phyloP scores from a whole-genome alignment of 1,140 invertebrate species.

The Temnothorax nylanderi region DNA sequence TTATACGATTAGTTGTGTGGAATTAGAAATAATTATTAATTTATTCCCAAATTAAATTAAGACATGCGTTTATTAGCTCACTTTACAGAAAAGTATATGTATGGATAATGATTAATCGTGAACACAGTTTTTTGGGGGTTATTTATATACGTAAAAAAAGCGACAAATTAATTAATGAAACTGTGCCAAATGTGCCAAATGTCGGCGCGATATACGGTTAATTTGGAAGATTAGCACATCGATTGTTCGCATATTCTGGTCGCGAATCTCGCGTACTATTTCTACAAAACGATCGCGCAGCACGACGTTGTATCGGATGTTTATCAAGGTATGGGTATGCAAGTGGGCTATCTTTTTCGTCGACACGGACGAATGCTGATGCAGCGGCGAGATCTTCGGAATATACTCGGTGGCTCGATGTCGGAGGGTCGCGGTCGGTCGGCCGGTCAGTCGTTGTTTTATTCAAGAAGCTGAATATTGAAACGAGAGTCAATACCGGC shows the following conservation, averaged over 20 bases:
- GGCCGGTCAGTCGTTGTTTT: slow-evolving; percentile 68
- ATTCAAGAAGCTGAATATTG: slow-evolving; percentile 76
- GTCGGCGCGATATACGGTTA: not conserved
- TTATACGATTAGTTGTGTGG: not conserved
- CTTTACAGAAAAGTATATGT: not conserved
- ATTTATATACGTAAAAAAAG: not conserved
- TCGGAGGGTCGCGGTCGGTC: slow-evolving; percentile 25
- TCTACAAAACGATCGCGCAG: not conserved
- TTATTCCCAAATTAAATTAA: not conserved
- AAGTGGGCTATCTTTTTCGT: slow-evolving; percentile 53
- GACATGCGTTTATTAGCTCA: not conserved
- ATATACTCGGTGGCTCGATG: not conserved
- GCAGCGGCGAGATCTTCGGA: slow-evolving; percentile 55
- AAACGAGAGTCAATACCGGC: slow-evolving; percentile 71
- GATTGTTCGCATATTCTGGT: not conserved
- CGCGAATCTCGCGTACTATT: slow-evolving; percentile 20
- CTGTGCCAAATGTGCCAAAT: not conserved
- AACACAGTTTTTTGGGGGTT: not conserved
- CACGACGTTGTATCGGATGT: not conserved
- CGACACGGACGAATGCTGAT: slow-evolving; percentile 51
- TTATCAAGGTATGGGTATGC: slow-evolving; percentile 48
- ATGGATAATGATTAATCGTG: not conserved
- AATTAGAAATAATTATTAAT: not conserved
- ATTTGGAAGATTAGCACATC: not conserved
- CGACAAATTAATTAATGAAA: not conserved